phyloP scores from a whole-genome alignment of 2,113 vertebrate species.

The Lota lota region DNA sequence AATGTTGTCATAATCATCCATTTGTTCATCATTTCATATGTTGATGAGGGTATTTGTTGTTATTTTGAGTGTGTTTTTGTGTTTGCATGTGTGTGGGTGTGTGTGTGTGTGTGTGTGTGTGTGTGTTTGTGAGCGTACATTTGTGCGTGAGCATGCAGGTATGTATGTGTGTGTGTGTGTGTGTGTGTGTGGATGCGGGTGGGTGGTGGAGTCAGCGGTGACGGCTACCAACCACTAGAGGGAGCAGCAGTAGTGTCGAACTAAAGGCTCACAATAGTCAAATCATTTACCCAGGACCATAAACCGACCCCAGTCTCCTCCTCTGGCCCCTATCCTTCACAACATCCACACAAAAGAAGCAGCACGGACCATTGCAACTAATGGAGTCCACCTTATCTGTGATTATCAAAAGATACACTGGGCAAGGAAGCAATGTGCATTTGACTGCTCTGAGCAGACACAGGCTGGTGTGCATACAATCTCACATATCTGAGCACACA shows the following conservation, averaged over 20 bases:
- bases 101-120: too few relatives aligned
- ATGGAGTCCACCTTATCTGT: slow-evolving; percentile 61
- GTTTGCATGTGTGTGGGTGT: too few relatives aligned
- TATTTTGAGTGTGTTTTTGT: too few relatives aligned
- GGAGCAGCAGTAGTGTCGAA: slow-evolving; percentile 65
- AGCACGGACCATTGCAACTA: slow-evolving; percentile 50
- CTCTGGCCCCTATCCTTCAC: not conserved
- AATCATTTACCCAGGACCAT: slow-evolving; percentile 35
- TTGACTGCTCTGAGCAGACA: slow-evolving; percentile 21
- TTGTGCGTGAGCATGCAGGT: too few relatives aligned
- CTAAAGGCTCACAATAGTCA: slow-evolving; percentile 35
- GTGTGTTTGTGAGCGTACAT: not conserved
- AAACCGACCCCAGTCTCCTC: slow-evolving; percentile 35
- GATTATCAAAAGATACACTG: slow-evolving; percentile 62
- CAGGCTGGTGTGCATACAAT: slow-evolving; percentile 12
- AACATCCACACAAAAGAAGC: slow-evolving; percentile 26
- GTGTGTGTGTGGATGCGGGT: not conserved
- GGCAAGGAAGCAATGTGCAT: slow-evolving; percentile 50
- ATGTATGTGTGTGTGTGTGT: not conserved
- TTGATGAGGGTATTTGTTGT: too few relatives aligned
- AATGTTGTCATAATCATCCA: too few relatives aligned
- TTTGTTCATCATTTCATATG: too few relatives aligned
- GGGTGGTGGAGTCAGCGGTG: slow-evolving; percentile 30
- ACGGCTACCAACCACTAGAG: slow-evolving; percentile 57
- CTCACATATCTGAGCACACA: slow-evolving; percentile 29